Base-by-base conservation (phyloP, 1,140 invertebrate genomes). In the Alviniconcha marisindica region DNA sequence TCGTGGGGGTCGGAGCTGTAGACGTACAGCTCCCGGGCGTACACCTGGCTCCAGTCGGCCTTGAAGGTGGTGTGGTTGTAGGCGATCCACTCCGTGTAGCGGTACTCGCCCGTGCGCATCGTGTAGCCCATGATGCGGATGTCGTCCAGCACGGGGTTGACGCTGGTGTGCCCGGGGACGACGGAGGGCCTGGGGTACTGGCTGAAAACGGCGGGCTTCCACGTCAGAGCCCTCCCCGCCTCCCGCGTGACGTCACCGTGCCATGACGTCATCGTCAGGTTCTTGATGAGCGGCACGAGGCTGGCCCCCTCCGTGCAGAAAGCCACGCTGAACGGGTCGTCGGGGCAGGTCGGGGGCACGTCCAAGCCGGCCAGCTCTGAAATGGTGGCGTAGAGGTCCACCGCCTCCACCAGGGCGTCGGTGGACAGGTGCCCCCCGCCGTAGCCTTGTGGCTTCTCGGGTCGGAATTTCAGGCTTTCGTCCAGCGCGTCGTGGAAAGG, bases 351-450 rank as follows among this genome's bases (percentile, higher is more conserved):
- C 87, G 95, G 92, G 54, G 93, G 87, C 40, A 91, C 44, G 0
- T 94, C 91, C 77, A 96, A 86, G 21, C 94, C 94, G 0, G 95
- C 94, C 66, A 97, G 88, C 84, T 97, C 96, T 14, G 95, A 95
- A 83, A 98, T 90, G 0, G 97, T 97, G 42, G 97, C 96, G 91
- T 97, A 97, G 79, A 97, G 90, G 92, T 97, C 97, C 0, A 97
- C 93, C 2, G 97, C 91, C 93, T 98, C 97, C 0, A 96, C 95
- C 4, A 94, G 85, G 38, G 56, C 51, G 21, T 92, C 48, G 4
- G 83, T 87, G 36, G 81, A 10, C 33, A 44, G 28, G 18, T 18
- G 0, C n/a, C 18, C 36, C 28, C 31, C 28, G n/a, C 42, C 28
- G 14, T 44, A 5, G 10, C 36, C 0, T 24, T 4, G 2, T n/a